Evolutionary conservation across 2,888 invertebrate genomes (phyloP), one percentile per base, ranked within the genome.

Genomic region (Maniola hyperantus): DNA sequence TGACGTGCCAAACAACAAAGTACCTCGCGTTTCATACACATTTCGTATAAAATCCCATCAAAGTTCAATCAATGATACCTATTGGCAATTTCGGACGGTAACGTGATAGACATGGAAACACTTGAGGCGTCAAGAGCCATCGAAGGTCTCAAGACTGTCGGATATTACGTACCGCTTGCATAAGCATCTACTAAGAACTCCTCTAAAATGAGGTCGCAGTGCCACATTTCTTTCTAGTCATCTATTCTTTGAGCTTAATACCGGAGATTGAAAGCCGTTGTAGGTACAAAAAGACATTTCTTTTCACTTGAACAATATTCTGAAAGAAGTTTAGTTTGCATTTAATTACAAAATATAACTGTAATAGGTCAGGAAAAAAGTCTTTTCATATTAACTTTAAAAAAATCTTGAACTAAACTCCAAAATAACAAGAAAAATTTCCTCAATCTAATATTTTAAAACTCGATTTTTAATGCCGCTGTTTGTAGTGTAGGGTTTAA

Each of bases 161-260:
- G 72, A 72, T 71, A 69, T 71, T 70, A 68, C 68, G 68, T 64
- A 69, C 64, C 70, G 71, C 71, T 67, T 73, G 73, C 73, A 70
- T 72, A 71, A 71, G 72, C 71, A 73, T 59, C 72, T 61, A 67
- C 71, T 68, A 60, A 72, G 72, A 66, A 70, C 69, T 69, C 66
- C 71, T 74, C 67, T 59, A 72, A 71, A 74, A 74, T 60, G 70
- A 72, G 73, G 74, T 74, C 74, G 66, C 69, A 53, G 64, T 64
- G 62, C 64, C 66, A 66, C 67, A 70, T 73, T 70, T 72, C 68
- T 73, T 65, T 63, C 26, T 65, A 70, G 68, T 74, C 66, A 65
- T 62, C 65, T 53, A 62, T 58, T 66, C 39, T 64, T 50, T 44
- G 46, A 66, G 42, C 51, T 66, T 67, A 51, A 59, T 64, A 65